phyloP scores from a whole-genome alignment of 2,113 vertebrate species.

The Psophia crepitans region DNA sequence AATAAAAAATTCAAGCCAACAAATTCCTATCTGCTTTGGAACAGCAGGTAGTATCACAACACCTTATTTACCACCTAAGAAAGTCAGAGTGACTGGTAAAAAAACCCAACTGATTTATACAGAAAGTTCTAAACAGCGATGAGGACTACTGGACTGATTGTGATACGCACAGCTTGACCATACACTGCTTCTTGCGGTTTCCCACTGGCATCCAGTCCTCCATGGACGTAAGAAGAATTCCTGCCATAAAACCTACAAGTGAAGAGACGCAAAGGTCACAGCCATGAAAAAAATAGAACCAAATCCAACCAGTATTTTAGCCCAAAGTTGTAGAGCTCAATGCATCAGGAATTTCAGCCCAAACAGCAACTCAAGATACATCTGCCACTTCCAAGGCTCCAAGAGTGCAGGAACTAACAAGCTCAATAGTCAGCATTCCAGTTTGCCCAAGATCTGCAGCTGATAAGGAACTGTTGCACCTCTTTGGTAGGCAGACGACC shows the following conservation, averaged over 20 bases:
- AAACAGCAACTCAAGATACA: background rate
- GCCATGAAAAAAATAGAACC: background rate
- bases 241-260: constrained; percentile 92
- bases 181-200: constrained; percentile 96
- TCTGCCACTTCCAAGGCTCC: background rate
- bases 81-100: background rate
- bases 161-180: constrained; percentile 91
- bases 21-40: background rate
- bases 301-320: background rate
- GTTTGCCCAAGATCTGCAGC: background rate
- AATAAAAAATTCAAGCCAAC: background rate
- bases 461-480: background rate
- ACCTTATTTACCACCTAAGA: background rate
- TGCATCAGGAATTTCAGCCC: background rate
- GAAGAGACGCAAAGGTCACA: background rate
- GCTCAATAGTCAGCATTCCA: background rate
- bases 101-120: background rate
- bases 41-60: background rate
- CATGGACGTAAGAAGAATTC: constrained; percentile 97
- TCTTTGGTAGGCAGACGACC: background rate
- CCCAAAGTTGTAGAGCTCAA: background rate
- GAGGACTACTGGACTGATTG: background rate
- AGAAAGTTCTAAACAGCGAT: background rate
- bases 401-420: background rate
- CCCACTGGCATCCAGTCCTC: constrained; percentile 90